Conservation (phyloP, 2,113 vertebrate species). For the Forbesichthys papilliferus region DNA sequence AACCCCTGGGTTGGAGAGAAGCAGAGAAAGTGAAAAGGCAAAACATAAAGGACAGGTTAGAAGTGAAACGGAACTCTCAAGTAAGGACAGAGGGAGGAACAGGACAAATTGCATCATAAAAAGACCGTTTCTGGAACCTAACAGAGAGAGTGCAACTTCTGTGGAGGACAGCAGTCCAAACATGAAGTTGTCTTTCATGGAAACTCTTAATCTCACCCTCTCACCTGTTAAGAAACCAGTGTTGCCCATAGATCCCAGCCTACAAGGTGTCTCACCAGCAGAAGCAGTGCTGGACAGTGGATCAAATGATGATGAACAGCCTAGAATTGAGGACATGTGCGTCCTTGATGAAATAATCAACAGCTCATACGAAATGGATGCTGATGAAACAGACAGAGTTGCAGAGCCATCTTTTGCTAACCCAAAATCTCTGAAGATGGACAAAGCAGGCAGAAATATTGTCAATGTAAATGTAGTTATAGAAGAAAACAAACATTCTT, state of each 20-base stretch:
- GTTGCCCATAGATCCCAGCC: background rate
- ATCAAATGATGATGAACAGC: conserved; percentile 34
- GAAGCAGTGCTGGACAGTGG: conserved; percentile 28
- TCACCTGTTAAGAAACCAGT: conserved; percentile 88
- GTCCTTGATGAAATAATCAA: conserved; percentile 67
- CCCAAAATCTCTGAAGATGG: background rate
- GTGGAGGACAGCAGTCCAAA: conserved; percentile 63
- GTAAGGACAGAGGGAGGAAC: conserved; percentile 59
- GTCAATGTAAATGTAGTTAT: background rate
- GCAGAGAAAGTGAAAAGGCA: conserved; percentile 65
- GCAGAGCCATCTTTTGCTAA: background rate
- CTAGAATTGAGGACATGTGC: conserved; percentile 60
- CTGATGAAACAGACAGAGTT: background rate
- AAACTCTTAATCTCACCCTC: conserved; percentile 93
- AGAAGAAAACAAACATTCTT: background rate
- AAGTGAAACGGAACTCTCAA: conserved; percentile 36
- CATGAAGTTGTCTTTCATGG: conserved; percentile 93
- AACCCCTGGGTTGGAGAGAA: conserved; percentile 43
- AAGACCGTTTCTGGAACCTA: conserved; percentile 12
- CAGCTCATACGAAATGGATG: conserved; percentile 38
- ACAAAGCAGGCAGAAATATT: background rate
- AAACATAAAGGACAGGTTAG: conserved; percentile 30
- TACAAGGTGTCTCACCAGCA: conserved; percentile 8
- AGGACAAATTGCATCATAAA: conserved; percentile 32
- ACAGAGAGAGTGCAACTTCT: conserved; percentile 2